These are phyloP conservation scores for Caenorhabditis latens DNA, from an alignment of 1,140 invertebrate genomes.

Conservation along the genomic window DNA sequence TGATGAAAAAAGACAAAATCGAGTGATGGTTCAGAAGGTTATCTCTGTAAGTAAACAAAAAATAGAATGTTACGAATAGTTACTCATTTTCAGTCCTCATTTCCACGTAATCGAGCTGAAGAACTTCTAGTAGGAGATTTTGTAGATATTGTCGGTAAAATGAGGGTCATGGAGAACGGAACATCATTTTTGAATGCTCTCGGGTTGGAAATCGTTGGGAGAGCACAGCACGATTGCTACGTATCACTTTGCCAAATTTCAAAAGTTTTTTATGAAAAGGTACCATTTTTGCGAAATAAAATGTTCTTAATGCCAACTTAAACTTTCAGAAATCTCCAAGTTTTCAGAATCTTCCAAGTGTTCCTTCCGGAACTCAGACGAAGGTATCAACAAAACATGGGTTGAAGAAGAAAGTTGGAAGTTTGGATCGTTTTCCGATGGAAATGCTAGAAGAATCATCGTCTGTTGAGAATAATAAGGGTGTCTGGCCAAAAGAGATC, in stretches of 20 bases:
- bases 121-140: neutral
- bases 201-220: neutral
- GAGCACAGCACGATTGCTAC: neutral
- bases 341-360: neutral
- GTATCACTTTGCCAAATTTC: neutral
- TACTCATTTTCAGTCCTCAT: neutral
- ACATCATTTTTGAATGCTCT: neutral
- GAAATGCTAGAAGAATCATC: neutral
- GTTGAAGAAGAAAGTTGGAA: neutral
- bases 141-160: neutral
- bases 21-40: conserved; percentile 16
- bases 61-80: too few species aligned
- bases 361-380: neutral
- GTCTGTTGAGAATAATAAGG: neutral
- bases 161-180: neutral
- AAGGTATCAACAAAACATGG: neutral
- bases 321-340: too few species aligned
- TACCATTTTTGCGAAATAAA: neutral
- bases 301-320: too few species aligned
- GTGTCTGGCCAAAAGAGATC: neutral
- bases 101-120: neutral
- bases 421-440: conserved; percentile 1
- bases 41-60: neutral
- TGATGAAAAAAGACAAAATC: neutral
- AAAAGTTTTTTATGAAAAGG: conserved; percentile 5